These are phyloP conservation scores for Allolobophora icterica DNA, from an alignment of 2,888 invertebrate species.

Conservation along the genomic window DNA sequence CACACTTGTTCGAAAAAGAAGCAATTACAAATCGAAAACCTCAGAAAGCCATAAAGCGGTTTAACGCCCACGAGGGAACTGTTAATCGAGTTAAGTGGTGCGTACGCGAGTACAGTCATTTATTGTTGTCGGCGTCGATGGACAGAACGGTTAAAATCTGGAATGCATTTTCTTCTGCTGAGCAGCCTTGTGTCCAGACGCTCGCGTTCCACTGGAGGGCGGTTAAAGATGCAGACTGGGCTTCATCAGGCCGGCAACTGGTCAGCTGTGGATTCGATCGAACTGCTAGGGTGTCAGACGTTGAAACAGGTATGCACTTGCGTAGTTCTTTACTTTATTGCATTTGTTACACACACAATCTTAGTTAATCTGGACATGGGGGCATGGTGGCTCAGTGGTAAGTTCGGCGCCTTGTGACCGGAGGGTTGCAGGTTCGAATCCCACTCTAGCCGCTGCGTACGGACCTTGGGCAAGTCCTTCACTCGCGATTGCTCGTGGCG, in stretches of 20 bases:
- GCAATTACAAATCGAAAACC: neutral
- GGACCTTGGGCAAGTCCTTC: no score
- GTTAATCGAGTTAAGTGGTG: constrained; percentile 61
- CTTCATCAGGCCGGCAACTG: constrained; percentile 53
- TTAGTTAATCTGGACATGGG: neutral
- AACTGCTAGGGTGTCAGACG: constrained; percentile 57
- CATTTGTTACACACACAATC: neutral
- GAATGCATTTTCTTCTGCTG: constrained; percentile 59
- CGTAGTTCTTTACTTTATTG: neutral
- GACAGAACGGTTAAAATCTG: constrained; percentile 61
- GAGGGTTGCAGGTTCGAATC: no score
- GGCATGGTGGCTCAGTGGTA: no score
- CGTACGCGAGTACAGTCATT: constrained; percentile 56
- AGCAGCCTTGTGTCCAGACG: constrained; percentile 52
- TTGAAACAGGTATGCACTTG: constrained; percentile 56
- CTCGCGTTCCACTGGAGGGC: constrained; percentile 55
- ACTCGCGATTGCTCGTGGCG: no score
- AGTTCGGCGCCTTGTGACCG: no score
- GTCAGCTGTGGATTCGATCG: constrained; percentile 62
- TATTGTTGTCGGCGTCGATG: constrained; percentile 61
- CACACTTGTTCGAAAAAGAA: neutral
- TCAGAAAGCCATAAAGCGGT: constrained; percentile 19
- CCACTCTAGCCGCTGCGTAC: no score
- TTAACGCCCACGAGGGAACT: constrained; percentile 52
- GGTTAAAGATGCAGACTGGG: constrained; percentile 63